Evolutionary conservation across 2,113 vertebrate species (phyloP).

Genomic region (Hippocampus guttulatus): DNA sequence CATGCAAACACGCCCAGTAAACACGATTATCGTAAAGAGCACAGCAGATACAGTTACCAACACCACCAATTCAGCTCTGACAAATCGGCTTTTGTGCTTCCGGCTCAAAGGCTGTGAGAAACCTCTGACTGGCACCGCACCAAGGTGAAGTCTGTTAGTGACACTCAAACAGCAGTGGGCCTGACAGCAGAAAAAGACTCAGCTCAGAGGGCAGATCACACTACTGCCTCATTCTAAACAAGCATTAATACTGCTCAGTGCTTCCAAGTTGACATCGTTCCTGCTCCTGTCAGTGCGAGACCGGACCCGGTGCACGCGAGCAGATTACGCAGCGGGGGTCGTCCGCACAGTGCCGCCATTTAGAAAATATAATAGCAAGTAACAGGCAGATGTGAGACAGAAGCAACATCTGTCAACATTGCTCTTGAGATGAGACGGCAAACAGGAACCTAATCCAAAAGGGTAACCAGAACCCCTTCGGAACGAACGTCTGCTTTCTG

Average conservation of each 20-base stretch:
- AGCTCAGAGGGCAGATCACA: constrained; percentile 17
- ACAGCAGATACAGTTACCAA: constrained; percentile 51
- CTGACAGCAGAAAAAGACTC: constrained; percentile 29
- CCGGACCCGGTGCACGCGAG: constrained; percentile 9
- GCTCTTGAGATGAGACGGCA: constrained; percentile 45
- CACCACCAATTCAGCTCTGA: constrained; percentile 35
- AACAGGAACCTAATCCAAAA: constrained; percentile 61
- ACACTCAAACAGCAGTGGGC: constrained; percentile 29
- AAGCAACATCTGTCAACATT: constrained; percentile 53
- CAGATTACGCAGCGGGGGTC: constrained; percentile 28
- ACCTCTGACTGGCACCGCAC: constrained; percentile 31
- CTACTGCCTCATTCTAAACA: constrained; percentile 12
- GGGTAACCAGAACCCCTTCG: constrained; percentile 66
- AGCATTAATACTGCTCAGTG: constrained; percentile 5
- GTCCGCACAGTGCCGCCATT: constrained; percentile 35
- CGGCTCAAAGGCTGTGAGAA: constrained; percentile 52
- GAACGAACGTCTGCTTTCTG: constrained; percentile 62
- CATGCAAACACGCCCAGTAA: constrained; percentile 28
- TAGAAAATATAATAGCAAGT: constrained; percentile 48
- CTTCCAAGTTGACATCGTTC: constrained; percentile 27
- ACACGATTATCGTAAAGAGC: constrained; percentile 49
- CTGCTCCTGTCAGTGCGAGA: constrained; percentile 10
- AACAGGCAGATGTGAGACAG: constrained; percentile 48
- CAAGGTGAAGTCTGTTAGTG: constrained; percentile 39
- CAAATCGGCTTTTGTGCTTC: constrained; percentile 59